Percentiles rank a stretch among this genome's conserved stretches.
phyloP scores from a whole-genome alignment of 1,140 invertebrate species.

The Diachasma alloeum region DNA sequence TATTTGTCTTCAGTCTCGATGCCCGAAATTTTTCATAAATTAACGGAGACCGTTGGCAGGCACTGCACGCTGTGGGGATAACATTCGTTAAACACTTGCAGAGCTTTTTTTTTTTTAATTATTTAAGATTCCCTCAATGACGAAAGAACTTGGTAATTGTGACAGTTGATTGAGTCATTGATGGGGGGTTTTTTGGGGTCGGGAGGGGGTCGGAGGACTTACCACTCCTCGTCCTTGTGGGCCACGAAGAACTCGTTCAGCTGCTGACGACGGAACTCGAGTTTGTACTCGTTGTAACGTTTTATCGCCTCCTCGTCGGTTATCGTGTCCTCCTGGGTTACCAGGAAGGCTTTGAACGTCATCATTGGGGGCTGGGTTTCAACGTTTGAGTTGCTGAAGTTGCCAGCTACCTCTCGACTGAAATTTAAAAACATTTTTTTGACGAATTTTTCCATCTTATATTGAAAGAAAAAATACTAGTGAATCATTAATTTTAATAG shows the following conservation, averaged over 20 bases:
- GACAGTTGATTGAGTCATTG: no score
- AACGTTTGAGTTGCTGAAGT: constrained; percentile 63
- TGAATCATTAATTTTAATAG: no score
- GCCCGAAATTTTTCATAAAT: constrained; percentile 58
- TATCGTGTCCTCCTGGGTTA: constrained; percentile 96
- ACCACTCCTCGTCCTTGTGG: constrained; percentile 99
- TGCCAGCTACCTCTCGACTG: constrained; percentile 58
- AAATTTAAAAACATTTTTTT: no score
- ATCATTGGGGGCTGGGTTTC: constrained; percentile 93
- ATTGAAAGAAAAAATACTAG: no score
- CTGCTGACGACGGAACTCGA: constrained; percentile 95
- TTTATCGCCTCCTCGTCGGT: constrained; percentile 96
- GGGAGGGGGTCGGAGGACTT: constrained; percentile 56
- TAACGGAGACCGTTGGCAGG: constrained; percentile 57
- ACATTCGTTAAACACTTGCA: constrained; percentile 48
- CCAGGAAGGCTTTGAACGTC: constrained; percentile 96
- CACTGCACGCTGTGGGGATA: constrained; percentile 62
- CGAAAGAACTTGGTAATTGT: no score
- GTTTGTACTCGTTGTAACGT: constrained; percentile 99
- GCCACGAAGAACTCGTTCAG: constrained; percentile 98
- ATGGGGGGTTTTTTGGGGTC: background rate
- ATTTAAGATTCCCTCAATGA: background rate
- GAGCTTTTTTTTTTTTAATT: constrained; percentile 15
- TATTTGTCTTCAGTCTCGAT: constrained; percentile 41
- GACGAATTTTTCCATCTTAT: no score